Evolutionary conservation across 2,113 vertebrate genomes (phyloP).

Genomic region (Actinemys pallida): DNA sequence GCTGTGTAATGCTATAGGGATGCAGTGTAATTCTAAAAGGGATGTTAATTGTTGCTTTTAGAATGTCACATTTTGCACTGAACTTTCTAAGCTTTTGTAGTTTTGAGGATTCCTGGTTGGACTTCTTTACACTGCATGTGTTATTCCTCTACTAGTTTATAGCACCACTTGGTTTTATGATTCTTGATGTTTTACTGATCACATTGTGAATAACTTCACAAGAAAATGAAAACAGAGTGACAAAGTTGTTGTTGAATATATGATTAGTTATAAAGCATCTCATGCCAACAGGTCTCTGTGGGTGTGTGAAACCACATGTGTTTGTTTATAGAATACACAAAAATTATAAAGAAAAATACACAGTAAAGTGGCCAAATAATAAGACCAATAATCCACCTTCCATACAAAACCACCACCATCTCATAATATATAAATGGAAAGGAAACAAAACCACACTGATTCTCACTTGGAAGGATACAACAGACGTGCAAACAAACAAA

Average conservation of each 20-base stretch:
- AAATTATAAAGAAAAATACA: background rate
- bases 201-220: background rate
- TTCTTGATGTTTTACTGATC: background rate
- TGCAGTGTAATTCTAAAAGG: constrained; percentile 55
- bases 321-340: background rate
- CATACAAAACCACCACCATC: background rate
- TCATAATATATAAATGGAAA: background rate
- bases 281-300: background rate
- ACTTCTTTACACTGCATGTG: background rate
- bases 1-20: constrained; percentile 19
- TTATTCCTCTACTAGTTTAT: background rate
- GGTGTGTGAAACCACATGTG: background rate
- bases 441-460: background rate
- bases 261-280: background rate
- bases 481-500: background rate
- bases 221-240: background rate
- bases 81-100: constrained; percentile 31
- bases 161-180: background rate
- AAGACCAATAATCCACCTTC: background rate
- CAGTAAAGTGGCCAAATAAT: background rate
- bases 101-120: constrained; percentile 21
- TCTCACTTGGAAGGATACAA: background rate
- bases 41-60: constrained; percentile 49
- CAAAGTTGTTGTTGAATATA: no score
- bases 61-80: constrained; percentile 31